Base-by-base conservation (phyloP, 2,113 vertebrate genomes). In the Leucoraja erinaceus region DNA sequence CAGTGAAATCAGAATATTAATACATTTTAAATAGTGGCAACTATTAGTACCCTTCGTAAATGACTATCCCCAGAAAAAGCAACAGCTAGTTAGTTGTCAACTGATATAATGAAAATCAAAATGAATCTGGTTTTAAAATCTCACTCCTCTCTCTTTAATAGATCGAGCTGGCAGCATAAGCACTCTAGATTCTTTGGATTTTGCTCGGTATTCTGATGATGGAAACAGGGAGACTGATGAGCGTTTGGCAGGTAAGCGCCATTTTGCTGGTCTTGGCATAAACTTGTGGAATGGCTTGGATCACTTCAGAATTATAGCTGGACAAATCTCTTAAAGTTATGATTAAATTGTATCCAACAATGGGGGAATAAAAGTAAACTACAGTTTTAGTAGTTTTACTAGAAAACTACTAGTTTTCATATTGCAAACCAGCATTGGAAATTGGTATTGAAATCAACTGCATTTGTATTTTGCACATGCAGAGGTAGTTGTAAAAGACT, bases 151-250 rank as follows among this genome's bases (percentile, higher is more conserved):
- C 20, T 83, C 90, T 92, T 92, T 96, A 90, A 14, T 95, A 99
- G 99, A 99, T 96, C 97, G 99, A 12, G 97, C 98, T 56, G 98
- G 98, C 95, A 99, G 99, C 96, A 98, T 99, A 96, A 99, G 99
- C 96, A 99, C 99, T 93, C 96, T 99, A 94, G 99, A 99, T 96
- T 99, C 99, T 92, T 96, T 99, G 96, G 99, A 99, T 95, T 99
- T 99, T 95, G 98, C 99, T 93, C 98, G 99, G 94, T 99, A 99
- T 93, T 99, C 99, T 68, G 99, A 99, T 94, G 99, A 99, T 93
- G 99, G 99, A 94, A 99, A 99, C 96, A 96, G 99, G 93, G 99
- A 99, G 95, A 96, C 98, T 0, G 99, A 99, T 0, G 99, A 99
- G 94, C 97, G 97, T 94, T 98, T 99, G 94, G 98, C 98, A 96